These are phyloP conservation scores for Trileptium ribeirensis DNA, from an alignment of 2,888 invertebrate species.

Conservation along the genomic window DNA sequence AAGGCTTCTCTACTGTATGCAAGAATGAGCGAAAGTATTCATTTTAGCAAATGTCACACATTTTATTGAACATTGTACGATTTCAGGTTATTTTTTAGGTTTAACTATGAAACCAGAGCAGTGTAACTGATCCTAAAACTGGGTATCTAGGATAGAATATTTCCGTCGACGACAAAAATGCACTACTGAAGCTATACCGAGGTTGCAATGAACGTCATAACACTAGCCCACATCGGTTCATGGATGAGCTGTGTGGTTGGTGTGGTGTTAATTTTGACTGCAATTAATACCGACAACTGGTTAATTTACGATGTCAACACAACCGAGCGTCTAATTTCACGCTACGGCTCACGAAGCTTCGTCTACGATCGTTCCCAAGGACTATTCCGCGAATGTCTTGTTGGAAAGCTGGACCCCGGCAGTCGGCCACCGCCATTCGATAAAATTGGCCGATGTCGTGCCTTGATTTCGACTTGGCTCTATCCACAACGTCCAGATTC, in stretches of 20 bases:
- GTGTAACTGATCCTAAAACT: too few species aligned
- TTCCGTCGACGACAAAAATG: too few species aligned
- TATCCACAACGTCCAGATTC: neutral
- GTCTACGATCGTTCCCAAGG: neutral
- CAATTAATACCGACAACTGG: neutral
- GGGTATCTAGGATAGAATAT: too few species aligned
- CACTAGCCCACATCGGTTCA: too few species aligned
- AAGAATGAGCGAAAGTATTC: too few species aligned
- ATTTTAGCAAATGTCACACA: too few species aligned
- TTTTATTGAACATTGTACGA: too few species aligned
- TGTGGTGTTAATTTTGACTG: neutral
- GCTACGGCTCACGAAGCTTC: neutral
- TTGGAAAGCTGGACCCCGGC: neutral
- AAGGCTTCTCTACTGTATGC: too few species aligned
- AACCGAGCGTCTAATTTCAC: neutral
- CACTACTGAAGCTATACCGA: too few species aligned
- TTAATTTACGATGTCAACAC: neutral
- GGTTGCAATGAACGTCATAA: too few species aligned
- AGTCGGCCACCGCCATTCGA: neutral
- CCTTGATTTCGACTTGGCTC: neutral
- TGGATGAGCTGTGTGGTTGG: neutral
- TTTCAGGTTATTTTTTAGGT: too few species aligned
- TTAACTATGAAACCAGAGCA: too few species aligned
- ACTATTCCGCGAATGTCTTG: neutral
- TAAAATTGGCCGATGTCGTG: neutral